These are phyloP conservation scores for Mormyrops attenuatus DNA, from an alignment of 2,797 vertebrate species.

Conservation along the genomic window DNA sequence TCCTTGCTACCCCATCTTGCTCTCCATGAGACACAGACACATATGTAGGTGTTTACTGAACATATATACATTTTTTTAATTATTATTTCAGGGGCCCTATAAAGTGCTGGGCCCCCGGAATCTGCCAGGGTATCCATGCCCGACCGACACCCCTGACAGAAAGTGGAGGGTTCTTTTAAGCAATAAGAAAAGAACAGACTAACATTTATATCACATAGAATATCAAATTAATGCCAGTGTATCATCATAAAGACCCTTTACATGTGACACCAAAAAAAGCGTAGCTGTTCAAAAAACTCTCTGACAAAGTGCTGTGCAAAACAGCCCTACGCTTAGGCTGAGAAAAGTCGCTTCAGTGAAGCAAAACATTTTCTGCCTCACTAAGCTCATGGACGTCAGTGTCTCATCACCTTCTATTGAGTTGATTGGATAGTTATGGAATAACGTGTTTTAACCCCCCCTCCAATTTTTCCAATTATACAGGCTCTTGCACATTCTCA, in stretches of 20 bases:
- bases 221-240: background rate
- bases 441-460: background rate
- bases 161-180: background rate
- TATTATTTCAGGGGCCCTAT: too few species aligned
- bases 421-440: background rate
- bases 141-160: background rate
- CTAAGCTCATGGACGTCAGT: background rate
- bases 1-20: too few species aligned
- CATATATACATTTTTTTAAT: too few species aligned
- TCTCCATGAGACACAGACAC: too few species aligned
- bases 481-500: background rate
- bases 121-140: background rate
- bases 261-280: too few species aligned
- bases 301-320: background rate
- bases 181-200: background rate
- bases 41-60: background rate
- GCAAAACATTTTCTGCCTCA: background rate
- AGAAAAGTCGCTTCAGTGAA: background rate
- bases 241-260: too few species aligned
- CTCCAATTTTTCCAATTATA: background rate
- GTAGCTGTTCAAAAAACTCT: background rate
- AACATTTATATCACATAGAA: background rate
- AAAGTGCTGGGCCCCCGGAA: too few species aligned
- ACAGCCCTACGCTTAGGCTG: background rate
- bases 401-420: background rate